phyloP scores from a whole-genome alignment of 1,140 invertebrate genomes.

The Camponotus floridanus region DNA sequence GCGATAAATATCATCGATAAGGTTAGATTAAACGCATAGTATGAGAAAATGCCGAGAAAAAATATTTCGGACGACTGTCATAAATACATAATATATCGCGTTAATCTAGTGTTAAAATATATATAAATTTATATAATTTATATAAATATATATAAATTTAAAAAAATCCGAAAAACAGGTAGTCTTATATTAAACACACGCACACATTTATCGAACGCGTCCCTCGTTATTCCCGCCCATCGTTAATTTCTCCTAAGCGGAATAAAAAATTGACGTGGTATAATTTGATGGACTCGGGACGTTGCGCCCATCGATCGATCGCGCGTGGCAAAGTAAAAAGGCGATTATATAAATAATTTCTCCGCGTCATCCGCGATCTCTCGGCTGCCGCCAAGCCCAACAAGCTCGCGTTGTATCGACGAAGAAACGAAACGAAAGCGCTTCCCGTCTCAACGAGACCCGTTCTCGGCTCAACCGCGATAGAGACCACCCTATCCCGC shows the following conservation, averaged over 20 bases:
- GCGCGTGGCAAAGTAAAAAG: neutral
- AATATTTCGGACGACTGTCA: too few relatives aligned
- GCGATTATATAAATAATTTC: neutral
- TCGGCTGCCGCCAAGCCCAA: neutral
- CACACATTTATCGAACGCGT: neutral
- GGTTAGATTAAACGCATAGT: too few relatives aligned
- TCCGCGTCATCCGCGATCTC: neutral
- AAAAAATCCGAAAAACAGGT: too few relatives aligned
- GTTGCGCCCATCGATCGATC: neutral
- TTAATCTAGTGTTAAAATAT: too few relatives aligned
- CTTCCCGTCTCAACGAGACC: neutral
- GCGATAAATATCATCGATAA: too few relatives aligned
- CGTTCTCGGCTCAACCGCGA: neutral
- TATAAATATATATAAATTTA: too few relatives aligned
- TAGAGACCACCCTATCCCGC: slow-evolving; percentile 7
- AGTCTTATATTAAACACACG: too few relatives aligned
- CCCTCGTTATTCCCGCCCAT: neutral
- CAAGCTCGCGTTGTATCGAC: neutral
- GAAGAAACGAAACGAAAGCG: slow-evolving; percentile 10
- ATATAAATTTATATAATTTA: too few relatives aligned
- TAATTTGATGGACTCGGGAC: neutral
- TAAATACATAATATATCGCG: too few relatives aligned
- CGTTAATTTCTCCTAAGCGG: neutral
- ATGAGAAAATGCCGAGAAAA: too few relatives aligned
- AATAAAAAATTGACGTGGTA: slow-evolving; percentile 18